Evolutionary conservation across 2,888 invertebrate species (phyloP).

Genomic region (Himalopsyche anomala): DNA sequence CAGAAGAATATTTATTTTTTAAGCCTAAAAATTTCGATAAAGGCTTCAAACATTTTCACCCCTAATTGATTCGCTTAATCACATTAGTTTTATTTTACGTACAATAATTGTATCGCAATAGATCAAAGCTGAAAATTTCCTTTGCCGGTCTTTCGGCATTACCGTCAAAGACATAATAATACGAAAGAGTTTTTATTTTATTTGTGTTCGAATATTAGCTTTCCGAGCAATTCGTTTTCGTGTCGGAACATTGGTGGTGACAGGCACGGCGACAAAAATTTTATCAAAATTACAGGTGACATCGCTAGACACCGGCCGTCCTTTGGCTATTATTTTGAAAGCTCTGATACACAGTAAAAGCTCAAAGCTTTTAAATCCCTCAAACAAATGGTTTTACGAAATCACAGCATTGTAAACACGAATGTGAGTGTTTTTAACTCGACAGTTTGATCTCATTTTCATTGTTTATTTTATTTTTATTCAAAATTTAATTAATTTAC

Average conservation of each 20-base stretch:
- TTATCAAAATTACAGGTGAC: slow-evolving; percentile 64
- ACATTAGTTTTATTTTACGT: slow-evolving; percentile 57
- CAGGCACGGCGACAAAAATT: slow-evolving; percentile 63
- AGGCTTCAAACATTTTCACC: slow-evolving; percentile 49
- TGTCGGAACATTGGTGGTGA: slow-evolving; percentile 55
- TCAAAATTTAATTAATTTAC: background rate
- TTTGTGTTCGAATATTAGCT: slow-evolving; percentile 50
- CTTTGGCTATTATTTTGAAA: slow-evolving; percentile 59
- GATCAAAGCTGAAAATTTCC: slow-evolving; percentile 52
- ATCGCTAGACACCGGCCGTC: slow-evolving; percentile 59
- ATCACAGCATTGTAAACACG: slow-evolving; percentile 53
- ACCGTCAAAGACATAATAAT: slow-evolving; percentile 48
- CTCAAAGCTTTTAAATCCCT: slow-evolving; percentile 63
- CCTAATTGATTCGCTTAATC: slow-evolving; percentile 57
- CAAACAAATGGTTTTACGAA: slow-evolving; percentile 59
- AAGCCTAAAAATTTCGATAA: background rate
- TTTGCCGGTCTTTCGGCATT: slow-evolving; percentile 35
- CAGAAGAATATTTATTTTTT: slow-evolving; percentile 12
- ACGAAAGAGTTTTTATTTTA: slow-evolving; percentile 50
- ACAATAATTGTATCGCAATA: slow-evolving; percentile 54
- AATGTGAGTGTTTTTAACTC: slow-evolving; percentile 52
- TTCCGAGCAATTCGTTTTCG: slow-evolving; percentile 50
- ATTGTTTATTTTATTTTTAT: slow-evolving; percentile 18
- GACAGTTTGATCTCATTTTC: slow-evolving; percentile 46
- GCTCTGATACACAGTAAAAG: slow-evolving; percentile 52